A percentile compares a stretch with the other conserved stretches of the same genome.
These are phyloP conservation scores for Cliona cf. orientalis DNA, from an alignment of 37 sponge, comb jelly and placozoan genomes.

Conservation along the genomic window DNA sequence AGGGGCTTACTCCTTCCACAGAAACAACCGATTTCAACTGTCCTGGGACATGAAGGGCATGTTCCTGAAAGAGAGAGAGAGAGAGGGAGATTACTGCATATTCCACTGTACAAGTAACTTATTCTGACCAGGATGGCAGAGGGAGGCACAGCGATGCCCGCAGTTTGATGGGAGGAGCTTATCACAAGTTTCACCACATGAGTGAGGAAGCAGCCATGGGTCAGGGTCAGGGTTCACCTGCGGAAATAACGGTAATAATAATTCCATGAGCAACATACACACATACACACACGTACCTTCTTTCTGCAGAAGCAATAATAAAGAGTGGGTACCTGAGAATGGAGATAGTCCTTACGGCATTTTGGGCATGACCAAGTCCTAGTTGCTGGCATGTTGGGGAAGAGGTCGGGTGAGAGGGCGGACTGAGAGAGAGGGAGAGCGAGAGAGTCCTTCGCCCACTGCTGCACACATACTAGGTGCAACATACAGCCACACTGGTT, in stretches of 20 bases:
- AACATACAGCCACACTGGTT: constrained; percentile 75
- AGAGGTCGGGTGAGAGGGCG: constrained; percentile 62
- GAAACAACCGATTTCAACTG: constrained; percentile 64
- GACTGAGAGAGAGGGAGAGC: not conserved
- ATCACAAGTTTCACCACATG: constrained; percentile 93
- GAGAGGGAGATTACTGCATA: not conserved
- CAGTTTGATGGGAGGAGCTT: constrained; percentile 75
- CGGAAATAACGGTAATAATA: not conserved
- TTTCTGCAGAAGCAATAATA: constrained; percentile 91
- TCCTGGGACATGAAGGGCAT: constrained; percentile 96
- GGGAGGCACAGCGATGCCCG: constrained; percentile 86
- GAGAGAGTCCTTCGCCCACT: constrained; percentile 89
- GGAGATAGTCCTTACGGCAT: constrained; percentile 76
- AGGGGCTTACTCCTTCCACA: constrained; percentile 65
- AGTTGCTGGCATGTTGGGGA: constrained; percentile 44
- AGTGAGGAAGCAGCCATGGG: constrained; percentile 93
- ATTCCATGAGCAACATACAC: not conserved
- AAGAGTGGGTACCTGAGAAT: constrained; percentile 46
- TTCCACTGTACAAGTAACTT: too few relatives aligned
- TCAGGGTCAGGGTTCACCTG: constrained; percentile 83
- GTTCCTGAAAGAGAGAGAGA: constrained; percentile 60
- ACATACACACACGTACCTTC: constrained; percentile 45
- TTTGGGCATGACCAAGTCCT: constrained; percentile 78
- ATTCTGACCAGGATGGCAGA: constrained; percentile 97
- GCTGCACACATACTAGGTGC: constrained; percentile 95